These are phyloP conservation scores for Lepidocolaptes lacrymiger DNA, from an alignment of 2,797 vertebrate genomes.

Conservation along the genomic window DNA sequence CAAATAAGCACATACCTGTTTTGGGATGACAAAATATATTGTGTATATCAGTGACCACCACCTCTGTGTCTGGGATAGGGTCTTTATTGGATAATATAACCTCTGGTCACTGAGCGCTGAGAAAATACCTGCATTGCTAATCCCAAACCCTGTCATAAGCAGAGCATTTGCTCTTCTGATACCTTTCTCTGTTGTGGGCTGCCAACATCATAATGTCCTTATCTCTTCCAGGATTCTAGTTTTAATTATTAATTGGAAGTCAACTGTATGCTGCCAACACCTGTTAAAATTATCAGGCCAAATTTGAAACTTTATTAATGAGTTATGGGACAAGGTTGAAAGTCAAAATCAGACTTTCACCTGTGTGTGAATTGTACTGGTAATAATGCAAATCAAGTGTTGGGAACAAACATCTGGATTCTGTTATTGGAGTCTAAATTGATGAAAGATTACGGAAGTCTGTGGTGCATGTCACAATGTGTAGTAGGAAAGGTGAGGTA, in stretches of 20 bases:
- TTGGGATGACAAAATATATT: neutral
- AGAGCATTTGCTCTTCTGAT: neutral
- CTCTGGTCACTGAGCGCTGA: neutral
- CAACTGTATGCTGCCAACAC: neutral
- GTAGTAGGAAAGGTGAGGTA: neutral
- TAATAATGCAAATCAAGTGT: neutral
- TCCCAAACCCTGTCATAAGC: neutral
- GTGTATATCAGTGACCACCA: neutral
- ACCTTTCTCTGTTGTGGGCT: neutral
- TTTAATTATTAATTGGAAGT: constrained; percentile 27
- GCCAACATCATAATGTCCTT: neutral
- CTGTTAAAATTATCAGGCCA: neutral
- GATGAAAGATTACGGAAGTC: neutral
- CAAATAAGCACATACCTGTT: rapidly evolving
- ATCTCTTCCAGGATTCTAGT: neutral
- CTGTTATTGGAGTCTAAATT: neutral
- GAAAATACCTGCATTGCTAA: neutral
- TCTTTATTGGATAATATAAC: neutral
- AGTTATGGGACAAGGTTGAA: neutral
- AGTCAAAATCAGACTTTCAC: neutral
- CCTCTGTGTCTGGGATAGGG: neutral
- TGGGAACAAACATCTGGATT: neutral
- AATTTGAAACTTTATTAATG: neutral
- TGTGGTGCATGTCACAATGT: neutral
- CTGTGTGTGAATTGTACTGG: neutral